These are phyloP conservation scores for Diplazon laetatorius DNA, from an alignment of 2,888 invertebrate genomes.

Conservation along the genomic window DNA sequence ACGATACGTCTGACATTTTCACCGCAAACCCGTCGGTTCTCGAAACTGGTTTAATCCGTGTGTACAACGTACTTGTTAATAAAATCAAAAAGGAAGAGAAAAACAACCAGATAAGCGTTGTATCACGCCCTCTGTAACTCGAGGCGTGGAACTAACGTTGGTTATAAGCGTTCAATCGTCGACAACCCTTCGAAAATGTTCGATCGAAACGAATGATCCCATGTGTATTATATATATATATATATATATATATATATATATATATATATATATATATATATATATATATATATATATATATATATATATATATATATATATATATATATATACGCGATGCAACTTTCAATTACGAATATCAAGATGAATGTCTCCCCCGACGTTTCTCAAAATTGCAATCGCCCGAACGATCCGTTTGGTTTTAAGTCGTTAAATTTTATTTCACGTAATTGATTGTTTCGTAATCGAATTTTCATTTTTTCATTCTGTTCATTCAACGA, in stretches of 20 bases:
- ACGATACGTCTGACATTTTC: constrained; percentile 51
- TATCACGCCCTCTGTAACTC: constrained; percentile 50
- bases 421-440: constrained; percentile 32
- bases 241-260: too few relatives aligned
- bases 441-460: constrained; percentile 38
- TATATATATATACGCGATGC: constrained; percentile 12
- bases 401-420: constrained; percentile 13
- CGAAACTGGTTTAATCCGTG: constrained; percentile 49
- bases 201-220: constrained; percentile 11
- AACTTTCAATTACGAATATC: not conserved
- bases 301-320: too few relatives aligned
- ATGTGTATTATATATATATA: too few relatives aligned
- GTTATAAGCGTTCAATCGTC: constrained; percentile 18
- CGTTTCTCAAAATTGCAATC: constrained; percentile 20
- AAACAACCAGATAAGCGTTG: constrained; percentile 45
- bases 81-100: too few relatives aligned
- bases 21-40: constrained; percentile 33
- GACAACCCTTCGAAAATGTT: constrained; percentile 12
- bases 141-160: constrained; percentile 33
- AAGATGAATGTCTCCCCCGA: not conserved
- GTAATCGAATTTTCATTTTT: constrained; percentile 53
- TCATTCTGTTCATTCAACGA: constrained; percentile 59
- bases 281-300: too few relatives aligned
- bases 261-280: too few relatives aligned
- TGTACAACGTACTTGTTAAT: constrained; percentile 10